Conservation (phyloP, 2,113 vertebrate genomes). For the Phaethon lepturus region DNA sequence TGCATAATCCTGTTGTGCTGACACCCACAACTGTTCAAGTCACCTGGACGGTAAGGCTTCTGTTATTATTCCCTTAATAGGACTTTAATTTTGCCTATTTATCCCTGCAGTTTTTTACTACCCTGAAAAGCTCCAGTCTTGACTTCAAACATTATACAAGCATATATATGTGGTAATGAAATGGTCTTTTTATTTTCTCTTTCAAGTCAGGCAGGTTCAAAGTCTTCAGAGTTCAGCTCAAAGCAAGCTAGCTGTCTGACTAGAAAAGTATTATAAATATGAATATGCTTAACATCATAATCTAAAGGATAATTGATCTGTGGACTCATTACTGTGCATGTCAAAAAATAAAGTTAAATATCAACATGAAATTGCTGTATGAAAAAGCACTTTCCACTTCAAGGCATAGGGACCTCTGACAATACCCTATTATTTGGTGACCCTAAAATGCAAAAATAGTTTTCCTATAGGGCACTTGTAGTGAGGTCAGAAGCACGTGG, state of each 20-base stretch:
- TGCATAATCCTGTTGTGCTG: conserved; percentile 92
- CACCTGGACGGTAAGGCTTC: conserved; percentile 92
- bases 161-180: background rate
- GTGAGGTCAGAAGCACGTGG: background rate
- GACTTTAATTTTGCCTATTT: background rate
- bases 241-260: background rate
- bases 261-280: background rate
- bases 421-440: background rate
- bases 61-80: background rate
- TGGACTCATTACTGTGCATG: background rate
- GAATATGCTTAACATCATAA: background rate
- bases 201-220: background rate
- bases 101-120: background rate
- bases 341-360: conserved; percentile 9
- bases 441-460: background rate
- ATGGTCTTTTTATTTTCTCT: background rate
- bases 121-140: background rate
- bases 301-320: background rate
- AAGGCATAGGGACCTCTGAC: background rate
- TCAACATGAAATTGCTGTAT: background rate
- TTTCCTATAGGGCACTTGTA: background rate
- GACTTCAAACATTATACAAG: background rate
- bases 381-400: background rate
- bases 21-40: conserved; percentile 94
- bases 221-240: background rate